Evolutionary conservation across 2,797 vertebrate species (phyloP).

Genomic region (Rhabdophis nuchalis): DNA sequence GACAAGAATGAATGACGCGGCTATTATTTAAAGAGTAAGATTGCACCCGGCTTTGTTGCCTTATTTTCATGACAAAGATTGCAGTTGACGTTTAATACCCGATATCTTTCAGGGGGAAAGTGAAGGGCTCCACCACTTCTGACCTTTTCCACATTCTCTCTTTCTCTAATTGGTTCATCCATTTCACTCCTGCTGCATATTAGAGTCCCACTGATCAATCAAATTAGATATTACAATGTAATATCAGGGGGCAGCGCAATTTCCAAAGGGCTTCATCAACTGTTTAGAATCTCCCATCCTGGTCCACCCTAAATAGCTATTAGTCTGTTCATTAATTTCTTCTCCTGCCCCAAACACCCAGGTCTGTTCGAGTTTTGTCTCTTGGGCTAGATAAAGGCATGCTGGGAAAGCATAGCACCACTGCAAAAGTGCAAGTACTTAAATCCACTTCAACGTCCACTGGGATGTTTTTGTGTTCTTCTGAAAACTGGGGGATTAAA

Average conservation of each 20-base stretch:
- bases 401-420: not conserved
- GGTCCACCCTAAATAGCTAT: not conserved
- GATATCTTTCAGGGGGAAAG: conserved; percentile 49
- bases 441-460: not conserved
- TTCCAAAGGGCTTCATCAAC: conserved; percentile 26
- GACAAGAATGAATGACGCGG: conserved; percentile 38
- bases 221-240: conserved; percentile 42
- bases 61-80: conserved; percentile 63
- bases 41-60: conserved; percentile 46
- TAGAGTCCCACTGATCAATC: conserved; percentile 50
- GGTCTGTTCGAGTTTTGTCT: not conserved
- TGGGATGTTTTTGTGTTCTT: not conserved
- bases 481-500: not conserved
- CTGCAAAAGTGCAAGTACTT: not conserved
- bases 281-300: not conserved
- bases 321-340: conserved; percentile 8
- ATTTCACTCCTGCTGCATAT: conserved; percentile 34
- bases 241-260: conserved; percentile 35
- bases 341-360: not conserved
- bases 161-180: conserved; percentile 40
- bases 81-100: conserved; percentile 56
- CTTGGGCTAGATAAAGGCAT: not conserved
- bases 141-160: conserved; percentile 52
- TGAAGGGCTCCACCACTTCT: conserved; percentile 42
- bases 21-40: conserved; percentile 41